Evolutionary conservation across 2,797 vertebrate species (phyloP), one percentile per base, ranked within the genome.

Genomic region (Paratrypauchen microcephalus): DNA sequence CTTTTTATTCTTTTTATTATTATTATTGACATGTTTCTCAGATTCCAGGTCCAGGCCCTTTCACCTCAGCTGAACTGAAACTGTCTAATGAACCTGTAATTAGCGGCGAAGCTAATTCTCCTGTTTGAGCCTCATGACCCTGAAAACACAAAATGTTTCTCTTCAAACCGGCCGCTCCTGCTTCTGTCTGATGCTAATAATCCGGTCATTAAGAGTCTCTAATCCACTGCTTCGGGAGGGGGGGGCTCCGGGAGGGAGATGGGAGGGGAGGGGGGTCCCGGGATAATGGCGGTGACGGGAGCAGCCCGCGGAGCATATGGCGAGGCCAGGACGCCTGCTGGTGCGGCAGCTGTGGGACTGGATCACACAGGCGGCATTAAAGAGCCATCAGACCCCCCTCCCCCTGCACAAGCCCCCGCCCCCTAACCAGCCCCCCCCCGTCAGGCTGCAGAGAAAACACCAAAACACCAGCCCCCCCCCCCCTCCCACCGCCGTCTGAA

Each of bases 281-380:
- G 50, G 92, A 95, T 94, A 95, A 96, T 95, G 93, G 94, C 92
- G 95, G 94, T 94, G 95, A 95, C 94, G 93, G 94, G 93, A 95
- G 93, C 94, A 90, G 93, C 85, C 74, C 92, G 91, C 87, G 88
- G 91, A 95, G 91, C 95, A 96, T 96, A 96, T 97, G 95, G 95
- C 89, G 86, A 75, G 87, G 94, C 95, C 92, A 93, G 93, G 90
- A 83, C 92, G 93, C 95, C 95, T 96, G 95, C 95, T 97, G 95
- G 89, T 92, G 93, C 93, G 93, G 94, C 95, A 97, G 95, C 95
- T 96, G 95, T 92, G 95, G 91, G 78, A 90, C 93, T 95, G 94
- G 91, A 94, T 94, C 93, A 83, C 83, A 92, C 81, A 90, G 61
- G 47, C 21, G 86, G 87, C 90, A 93, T 94, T 91, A 92, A 93